A percentile compares a stretch with the other conserved stretches of the same genome.
Evolutionary conservation across 2,888 invertebrate species (phyloP).

Genomic region (Enoplolaimus lenunculus): DNA sequence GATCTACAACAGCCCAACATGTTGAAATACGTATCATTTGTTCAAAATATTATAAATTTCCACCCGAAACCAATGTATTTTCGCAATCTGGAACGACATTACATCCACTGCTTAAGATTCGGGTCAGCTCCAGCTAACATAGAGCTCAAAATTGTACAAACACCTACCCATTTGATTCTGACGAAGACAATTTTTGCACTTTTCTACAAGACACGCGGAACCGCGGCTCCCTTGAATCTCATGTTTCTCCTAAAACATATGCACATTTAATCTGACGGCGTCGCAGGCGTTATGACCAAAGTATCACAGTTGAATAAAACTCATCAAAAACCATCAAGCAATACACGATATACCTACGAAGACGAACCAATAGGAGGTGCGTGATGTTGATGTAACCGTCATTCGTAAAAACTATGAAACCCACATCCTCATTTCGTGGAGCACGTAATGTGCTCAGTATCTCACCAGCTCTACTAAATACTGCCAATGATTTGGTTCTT

Average conservation of each 20-base stretch:
- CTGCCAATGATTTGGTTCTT: conserved; percentile 67
- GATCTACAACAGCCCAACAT: neutral
- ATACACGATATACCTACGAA: neutral
- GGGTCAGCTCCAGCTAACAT: no score
- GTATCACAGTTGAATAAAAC: neutral
- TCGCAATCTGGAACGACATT: conserved; percentile 11
- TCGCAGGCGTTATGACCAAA: neutral
- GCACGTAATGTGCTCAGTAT: no score
- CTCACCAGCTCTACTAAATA: conserved; percentile 55
- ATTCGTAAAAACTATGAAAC: no score
- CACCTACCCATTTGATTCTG: conserved; percentile 58
- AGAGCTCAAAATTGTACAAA: no score
- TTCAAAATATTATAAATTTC: no score
- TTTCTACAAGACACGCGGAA: conserved; percentile 63
- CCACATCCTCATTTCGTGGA: no score
- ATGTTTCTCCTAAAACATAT: conserved; percentile 50
- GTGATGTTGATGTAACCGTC: no score
- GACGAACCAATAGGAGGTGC: no score
- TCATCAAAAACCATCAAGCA: neutral
- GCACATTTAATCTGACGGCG: conserved; percentile 10
- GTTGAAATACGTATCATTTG: neutral
- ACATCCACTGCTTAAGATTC: no score
- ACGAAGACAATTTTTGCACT: conserved; percentile 74
- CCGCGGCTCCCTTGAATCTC: conserved; percentile 63
- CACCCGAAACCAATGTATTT: no score